These are phyloP conservation scores for Hemiprocne comata DNA, from an alignment of 2,113 vertebrate genomes.

Conservation along the genomic window DNA sequence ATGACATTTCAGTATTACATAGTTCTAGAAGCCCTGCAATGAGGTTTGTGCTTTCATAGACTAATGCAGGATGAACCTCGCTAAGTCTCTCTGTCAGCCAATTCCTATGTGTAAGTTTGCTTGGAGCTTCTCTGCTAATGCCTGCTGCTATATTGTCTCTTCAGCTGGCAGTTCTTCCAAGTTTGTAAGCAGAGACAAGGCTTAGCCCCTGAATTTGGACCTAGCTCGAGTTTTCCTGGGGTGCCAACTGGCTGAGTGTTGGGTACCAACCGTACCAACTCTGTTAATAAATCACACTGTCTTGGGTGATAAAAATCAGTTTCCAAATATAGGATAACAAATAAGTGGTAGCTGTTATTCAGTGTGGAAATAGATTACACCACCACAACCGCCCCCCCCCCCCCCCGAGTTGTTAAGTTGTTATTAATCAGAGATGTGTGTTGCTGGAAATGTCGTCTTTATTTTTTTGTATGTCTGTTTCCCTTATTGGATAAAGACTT, in stretches of 20 bases:
- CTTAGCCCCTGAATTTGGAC: background rate
- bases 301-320: background rate
- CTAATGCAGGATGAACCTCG: background rate
- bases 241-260: background rate
- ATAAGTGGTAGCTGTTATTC: background rate
- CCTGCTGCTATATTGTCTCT: background rate
- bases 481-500: background rate
- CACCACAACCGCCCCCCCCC: too few species aligned
- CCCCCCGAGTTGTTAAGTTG: background rate
- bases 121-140: background rate
- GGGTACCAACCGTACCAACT: background rate
- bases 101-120: background rate
- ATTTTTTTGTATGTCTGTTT: background rate
- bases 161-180: slow-evolving; percentile 9
- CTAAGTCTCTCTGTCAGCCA: background rate
- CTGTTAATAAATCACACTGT: background rate
- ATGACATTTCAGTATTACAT: background rate
- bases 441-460: background rate
- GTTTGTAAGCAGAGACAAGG: background rate
- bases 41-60: background rate
- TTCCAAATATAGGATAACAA: background rate
- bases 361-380: background rate
- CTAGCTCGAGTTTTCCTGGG: background rate
- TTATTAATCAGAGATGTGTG: background rate
- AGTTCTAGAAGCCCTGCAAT: background rate